Evolutionary conservation across 2,888 invertebrate genomes (phyloP).

Genomic region (Zygothrica quintamaculata): DNA sequence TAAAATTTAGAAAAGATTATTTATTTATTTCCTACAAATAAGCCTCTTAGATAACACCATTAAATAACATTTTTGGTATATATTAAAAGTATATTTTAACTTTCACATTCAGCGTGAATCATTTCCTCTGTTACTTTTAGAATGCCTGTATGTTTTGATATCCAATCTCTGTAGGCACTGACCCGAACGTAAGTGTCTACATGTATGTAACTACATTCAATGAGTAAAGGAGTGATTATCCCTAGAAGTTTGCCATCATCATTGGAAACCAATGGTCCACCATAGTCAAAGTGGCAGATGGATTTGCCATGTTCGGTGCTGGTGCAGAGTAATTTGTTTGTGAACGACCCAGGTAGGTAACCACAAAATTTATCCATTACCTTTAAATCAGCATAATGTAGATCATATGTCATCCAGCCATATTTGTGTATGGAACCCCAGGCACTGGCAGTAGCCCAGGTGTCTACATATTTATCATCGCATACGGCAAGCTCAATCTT

Average conservation of each 20-base stretch:
- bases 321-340: constrained; percentile 45
- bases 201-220: no score
- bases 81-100: no score
- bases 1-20: no score
- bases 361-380: no score
- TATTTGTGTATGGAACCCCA: constrained; percentile 58
- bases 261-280: constrained; percentile 50
- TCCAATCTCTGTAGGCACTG: constrained; percentile 53
- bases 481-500: constrained; percentile 37
- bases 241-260: constrained; percentile 42
- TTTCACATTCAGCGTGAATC: no score
- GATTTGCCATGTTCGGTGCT: constrained; percentile 37
- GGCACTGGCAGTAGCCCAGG: constrained; percentile 52
- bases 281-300: constrained; percentile 50
- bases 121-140: no score
- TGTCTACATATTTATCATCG: constrained; percentile 18
- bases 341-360: no score
- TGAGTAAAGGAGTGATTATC: constrained; percentile 49
- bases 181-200: no score
- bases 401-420: constrained; percentile 71
- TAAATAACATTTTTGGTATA: no score
- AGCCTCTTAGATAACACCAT: no score
- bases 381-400: constrained; percentile 55
- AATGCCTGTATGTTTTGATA: constrained; percentile 46
- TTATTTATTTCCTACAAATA: no score